These are phyloP conservation scores for Mus musculus DNA, from an alignment of 2,113 vertebrate species.

Conservation along the genomic window GRCm39 chr8:95428001-95428500, in stretches of 20 bases:
- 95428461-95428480: background rate
- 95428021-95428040: background rate
- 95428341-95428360: background rate
- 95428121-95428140: background rate
- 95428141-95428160: too few species aligned
- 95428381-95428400: too few species aligned
- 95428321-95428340: background rate
- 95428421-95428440: too few species aligned
- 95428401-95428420: too few species aligned
- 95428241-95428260: background rate
- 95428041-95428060: background rate
- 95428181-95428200: too few species aligned
- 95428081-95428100: background rate
- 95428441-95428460: too few species aligned
- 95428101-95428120: accelerated
- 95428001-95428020: too few species aligned
- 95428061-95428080: background rate
- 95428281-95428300: background rate
- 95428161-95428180: too few species aligned
- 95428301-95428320: background rate
- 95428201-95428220: too few species aligned
- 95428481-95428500: background rate
- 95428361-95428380: background rate
- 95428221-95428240: background rate
- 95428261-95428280: background rate